Evolutionary conservation across 2,113 vertebrate genomes (phyloP), one percentile per base, ranked within the genome.

Genomic region (Laterallus jamaicensis): DNA sequence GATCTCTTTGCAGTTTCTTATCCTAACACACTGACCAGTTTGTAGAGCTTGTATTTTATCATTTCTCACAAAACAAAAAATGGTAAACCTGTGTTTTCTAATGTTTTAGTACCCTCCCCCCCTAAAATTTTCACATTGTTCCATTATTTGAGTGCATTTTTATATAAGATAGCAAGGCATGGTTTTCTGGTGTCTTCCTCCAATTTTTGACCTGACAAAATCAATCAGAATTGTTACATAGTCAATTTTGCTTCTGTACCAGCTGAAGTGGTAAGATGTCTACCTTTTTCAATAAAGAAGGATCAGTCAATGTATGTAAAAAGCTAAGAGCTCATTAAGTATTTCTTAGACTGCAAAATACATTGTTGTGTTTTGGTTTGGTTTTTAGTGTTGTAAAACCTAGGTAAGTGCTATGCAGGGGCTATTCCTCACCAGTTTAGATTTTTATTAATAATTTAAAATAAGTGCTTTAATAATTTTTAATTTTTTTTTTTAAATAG

Each of bases 401-500:
- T 60, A 47, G 32, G 47, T 89, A 82, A 84, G 32, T 58, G 25
- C 35, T 73, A 5, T 50, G 17, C 68, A 64, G 68, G 11, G 62
- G 39, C 20, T 82, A 9, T 37, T 62, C 59, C 14, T 66, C 12
- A 47, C 37, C 6, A 37, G 15, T 10, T 60, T 67, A 50, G 50
- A 24, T 47, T n/a, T 79, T 52, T n/a, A 49, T 13, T 7, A 58
- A 16, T 95, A 99, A 98, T 56, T 86, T 54, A 35, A 90, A 76
- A 10, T 4, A 6, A 37, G 1, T 49, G 22, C 76, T 85, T 52
- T 74, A 50, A 9, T 15, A 47, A 58, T 37, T 84, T 75, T 59
- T 32, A 5, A 78, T 47, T 1, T 11, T 47, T 68, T 62, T 91
- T 88, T 71, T 74, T 90, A 94, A 59, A 90, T 95, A 99, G 99